phyloP scores from a whole-genome alignment of 1,140 invertebrate species.

The Drosophila pseudoobscura region DNA sequence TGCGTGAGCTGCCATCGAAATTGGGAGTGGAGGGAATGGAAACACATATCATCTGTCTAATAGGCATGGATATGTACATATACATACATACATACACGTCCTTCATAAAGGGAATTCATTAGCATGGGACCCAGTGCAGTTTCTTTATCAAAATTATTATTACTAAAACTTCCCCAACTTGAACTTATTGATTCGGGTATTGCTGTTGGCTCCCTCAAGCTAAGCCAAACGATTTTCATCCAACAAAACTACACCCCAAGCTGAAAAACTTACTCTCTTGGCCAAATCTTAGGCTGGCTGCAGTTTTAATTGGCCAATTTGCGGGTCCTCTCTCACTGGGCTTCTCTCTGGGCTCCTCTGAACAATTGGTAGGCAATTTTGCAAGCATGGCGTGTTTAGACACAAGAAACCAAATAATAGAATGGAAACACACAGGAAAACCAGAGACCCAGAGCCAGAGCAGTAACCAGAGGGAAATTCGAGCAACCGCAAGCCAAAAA shows the following conservation, averaged over 20 bases:
- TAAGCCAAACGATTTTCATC: background rate
- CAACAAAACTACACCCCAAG: conserved; percentile 20
- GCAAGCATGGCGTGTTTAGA: conserved; percentile 70
- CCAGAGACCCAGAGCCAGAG: conserved; percentile 4
- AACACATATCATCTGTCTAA: too few relatives aligned
- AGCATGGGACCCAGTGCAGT: background rate
- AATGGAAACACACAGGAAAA: conserved; percentile 21
- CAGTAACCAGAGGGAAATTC: conserved; percentile 5
- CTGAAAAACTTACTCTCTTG: conserved; percentile 22
- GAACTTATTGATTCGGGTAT: background rate
- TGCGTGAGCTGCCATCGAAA: conserved; percentile 32
- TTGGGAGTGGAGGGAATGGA: too few relatives aligned
- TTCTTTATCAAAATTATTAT: background rate
- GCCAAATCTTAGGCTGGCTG: conserved; percentile 46
- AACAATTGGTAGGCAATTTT: conserved; percentile 68
- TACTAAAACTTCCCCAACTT: background rate
- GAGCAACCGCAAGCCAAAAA: conserved; percentile 38
- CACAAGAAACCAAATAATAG: conserved; percentile 66
- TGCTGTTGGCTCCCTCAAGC: background rate
- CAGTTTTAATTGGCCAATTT: conserved; percentile 80
- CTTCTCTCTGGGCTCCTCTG: conserved; percentile 17
- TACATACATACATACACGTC: too few relatives aligned
- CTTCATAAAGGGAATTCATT: background rate
- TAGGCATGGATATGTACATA: too few relatives aligned
- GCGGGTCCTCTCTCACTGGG: conserved; percentile 21